Percentiles rank a stretch among this genome's conserved stretches.
These are phyloP conservation scores for Sebastes hubbsi DNA, from an alignment of 2,797 vertebrate genomes.

Conservation along the genomic window DNA sequence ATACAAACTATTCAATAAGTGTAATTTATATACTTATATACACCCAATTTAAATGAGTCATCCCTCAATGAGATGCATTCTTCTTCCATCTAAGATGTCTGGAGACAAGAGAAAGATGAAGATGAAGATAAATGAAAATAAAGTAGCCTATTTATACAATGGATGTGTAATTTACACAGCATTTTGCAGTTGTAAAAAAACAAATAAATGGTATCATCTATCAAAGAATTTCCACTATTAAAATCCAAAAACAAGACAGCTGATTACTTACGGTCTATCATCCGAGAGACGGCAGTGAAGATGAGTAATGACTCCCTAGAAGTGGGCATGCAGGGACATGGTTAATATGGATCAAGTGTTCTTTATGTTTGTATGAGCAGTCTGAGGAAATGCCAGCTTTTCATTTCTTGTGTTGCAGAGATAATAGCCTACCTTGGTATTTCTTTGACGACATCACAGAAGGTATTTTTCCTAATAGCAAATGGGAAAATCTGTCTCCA, in stretches of 20 bases:
- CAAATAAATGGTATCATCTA: not conserved
- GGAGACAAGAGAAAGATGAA: not conserved
- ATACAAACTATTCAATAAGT: not conserved
- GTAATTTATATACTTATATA: not conserved
- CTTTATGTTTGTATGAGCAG: not conserved
- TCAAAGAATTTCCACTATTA: not conserved
- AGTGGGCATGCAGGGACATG: constrained; percentile 1
- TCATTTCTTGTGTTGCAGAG: not conserved
- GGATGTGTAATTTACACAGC: not conserved
- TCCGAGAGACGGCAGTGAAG: not conserved
- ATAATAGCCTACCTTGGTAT: not conserved
- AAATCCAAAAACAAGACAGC: not conserved
- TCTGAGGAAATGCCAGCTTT: not conserved
- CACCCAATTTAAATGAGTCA: not conserved
- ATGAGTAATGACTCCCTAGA: not conserved
- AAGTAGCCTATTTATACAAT: not conserved
- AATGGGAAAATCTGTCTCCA: not conserved
- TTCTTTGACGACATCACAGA: not conserved
- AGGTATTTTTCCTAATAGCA: not conserved
- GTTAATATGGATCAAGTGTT: not conserved
- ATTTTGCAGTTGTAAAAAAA: not conserved
- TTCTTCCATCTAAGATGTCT: not conserved
- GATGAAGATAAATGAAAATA: not conserved
- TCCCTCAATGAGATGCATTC: not conserved
- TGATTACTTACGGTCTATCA: not conserved